Evolutionary conservation across 2,888 invertebrate genomes (phyloP).

Genomic region (Drosophila nr. perissopoda): DNA sequence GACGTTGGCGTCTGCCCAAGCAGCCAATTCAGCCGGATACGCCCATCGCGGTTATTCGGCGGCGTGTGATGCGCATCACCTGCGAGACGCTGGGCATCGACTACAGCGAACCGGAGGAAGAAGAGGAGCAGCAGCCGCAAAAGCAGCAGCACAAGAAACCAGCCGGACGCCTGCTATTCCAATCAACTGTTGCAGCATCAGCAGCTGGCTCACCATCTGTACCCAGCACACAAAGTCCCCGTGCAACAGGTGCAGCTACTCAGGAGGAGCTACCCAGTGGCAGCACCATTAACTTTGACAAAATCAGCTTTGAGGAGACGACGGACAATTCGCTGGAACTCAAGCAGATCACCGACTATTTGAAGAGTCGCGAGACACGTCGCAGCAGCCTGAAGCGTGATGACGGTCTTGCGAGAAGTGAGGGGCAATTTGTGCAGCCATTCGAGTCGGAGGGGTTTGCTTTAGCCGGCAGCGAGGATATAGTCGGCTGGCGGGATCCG

Average conservation of each 20-base stretch:
- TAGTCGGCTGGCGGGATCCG: constrained; percentile 91
- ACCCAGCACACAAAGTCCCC: constrained; percentile 72
- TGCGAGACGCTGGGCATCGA: constrained; percentile 82
- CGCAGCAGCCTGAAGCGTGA: constrained; percentile 77
- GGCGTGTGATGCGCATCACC: constrained; percentile 79
- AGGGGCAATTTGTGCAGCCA: constrained; percentile 76
- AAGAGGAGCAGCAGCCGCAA: constrained; percentile 24
- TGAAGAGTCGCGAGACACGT: constrained; percentile 78
- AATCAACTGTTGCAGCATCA: not conserved
- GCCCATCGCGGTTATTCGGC: constrained; percentile 81
- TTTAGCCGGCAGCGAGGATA: constrained; percentile 85
- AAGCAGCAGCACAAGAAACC: constrained; percentile 5
- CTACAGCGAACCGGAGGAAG: constrained; percentile 49
- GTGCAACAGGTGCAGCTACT: not conserved
- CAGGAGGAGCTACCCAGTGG: constrained; percentile 18
- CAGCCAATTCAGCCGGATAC: constrained; percentile 81
- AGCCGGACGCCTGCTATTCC: constrained; percentile 28
- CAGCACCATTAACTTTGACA: constrained; percentile 82
- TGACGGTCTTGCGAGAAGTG: constrained; percentile 55
- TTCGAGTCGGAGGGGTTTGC: constrained; percentile 83
- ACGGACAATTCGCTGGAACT: constrained; percentile 72
- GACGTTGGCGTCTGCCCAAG: constrained; percentile 82
- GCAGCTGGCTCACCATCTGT: constrained; percentile 58
- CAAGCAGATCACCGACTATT: constrained; percentile 82
- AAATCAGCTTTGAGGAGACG: constrained; percentile 82